Conservation (phyloP, 1,140 invertebrate species). For the Hylaeus volcanicus region DNA sequence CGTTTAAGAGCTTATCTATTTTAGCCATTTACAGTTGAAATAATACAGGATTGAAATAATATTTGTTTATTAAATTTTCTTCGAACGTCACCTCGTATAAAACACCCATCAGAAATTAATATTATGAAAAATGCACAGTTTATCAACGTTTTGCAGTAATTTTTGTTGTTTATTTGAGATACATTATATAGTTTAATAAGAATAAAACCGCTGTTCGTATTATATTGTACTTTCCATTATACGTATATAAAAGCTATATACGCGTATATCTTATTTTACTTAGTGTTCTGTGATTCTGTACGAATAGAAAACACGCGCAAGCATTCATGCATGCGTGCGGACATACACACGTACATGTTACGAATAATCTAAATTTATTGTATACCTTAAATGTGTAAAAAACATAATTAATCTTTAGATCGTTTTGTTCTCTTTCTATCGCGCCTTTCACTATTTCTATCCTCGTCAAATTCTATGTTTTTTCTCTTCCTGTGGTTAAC, state of each 20-base stretch:
- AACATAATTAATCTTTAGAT: constrained; percentile 20
- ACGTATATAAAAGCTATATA: not conserved
- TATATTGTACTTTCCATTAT: not conserved
- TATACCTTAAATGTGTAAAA: constrained; percentile 4
- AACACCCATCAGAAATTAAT: not conserved
- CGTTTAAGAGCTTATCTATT: not conserved
- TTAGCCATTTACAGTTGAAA: not conserved
- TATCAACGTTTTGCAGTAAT: not conserved
- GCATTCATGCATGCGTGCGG: not conserved
- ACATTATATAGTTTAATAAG: not conserved
- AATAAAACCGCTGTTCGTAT: not conserved
- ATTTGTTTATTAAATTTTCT: not conserved
- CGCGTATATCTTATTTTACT: not conserved
- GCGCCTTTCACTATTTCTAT: constrained; percentile 44
- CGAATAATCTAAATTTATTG: constrained; percentile 4
- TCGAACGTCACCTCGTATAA: not conserved
- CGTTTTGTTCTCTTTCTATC: constrained; percentile 10
- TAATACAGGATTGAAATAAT: not conserved
- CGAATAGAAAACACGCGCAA: not conserved
- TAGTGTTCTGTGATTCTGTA: not conserved
- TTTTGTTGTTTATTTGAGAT: not conserved
- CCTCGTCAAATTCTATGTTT: constrained; percentile 55
- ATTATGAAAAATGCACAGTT: not conserved
- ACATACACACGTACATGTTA: not conserved
- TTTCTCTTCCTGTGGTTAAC: constrained; percentile 51